Conservation (phyloP, 1,140 invertebrate species). For the Bombus difficillimus region DNA sequence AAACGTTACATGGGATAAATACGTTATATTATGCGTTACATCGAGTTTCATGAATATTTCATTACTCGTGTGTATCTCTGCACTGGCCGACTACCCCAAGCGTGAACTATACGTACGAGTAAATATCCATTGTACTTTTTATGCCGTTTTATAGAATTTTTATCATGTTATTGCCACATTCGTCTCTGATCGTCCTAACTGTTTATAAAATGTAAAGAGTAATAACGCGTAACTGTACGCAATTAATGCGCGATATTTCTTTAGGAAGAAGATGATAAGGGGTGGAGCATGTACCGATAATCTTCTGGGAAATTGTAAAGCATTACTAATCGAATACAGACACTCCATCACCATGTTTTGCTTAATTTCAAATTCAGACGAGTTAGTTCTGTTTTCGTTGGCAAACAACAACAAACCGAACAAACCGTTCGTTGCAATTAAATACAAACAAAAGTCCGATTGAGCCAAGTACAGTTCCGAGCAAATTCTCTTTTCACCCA, state of each 20-base stretch:
- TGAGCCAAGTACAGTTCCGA: not conserved
- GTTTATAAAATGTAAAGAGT: not conserved
- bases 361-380: not conserved
- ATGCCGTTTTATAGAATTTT: not conserved
- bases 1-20: conserved; percentile 46
- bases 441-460: not conserved
- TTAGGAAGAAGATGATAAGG: not conserved
- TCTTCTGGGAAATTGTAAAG: not conserved
- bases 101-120: conserved; percentile 14
- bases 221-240: not conserved
- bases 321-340: not conserved
- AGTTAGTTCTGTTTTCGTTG: not conserved
- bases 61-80: conserved; percentile 28
- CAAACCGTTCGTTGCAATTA: not conserved
- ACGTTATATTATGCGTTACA: conserved; percentile 53
- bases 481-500: not conserved
- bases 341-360: not conserved
- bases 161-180: conserved; percentile 15
- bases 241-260: not conserved
- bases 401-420: not conserved
- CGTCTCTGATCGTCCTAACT: not conserved
- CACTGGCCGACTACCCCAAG: not conserved
- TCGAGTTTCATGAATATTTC: conserved; percentile 54
- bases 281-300: too few species aligned
- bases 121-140: conserved; percentile 25